Evolutionary conservation across 2,113 vertebrate genomes (phyloP).

Genomic region (Anoplopoma fimbria): DNA sequence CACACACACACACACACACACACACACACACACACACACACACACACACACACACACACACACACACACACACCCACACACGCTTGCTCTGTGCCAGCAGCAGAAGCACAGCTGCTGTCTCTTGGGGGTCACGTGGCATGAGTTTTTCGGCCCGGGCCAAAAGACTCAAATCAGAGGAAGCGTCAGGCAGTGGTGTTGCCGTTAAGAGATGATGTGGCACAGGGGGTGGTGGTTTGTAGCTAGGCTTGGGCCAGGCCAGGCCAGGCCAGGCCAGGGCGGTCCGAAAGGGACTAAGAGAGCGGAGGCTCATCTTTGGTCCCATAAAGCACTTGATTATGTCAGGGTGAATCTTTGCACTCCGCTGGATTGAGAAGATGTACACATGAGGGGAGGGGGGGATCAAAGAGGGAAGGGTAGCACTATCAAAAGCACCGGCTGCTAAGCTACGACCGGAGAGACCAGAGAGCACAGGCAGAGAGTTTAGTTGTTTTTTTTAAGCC

Average conservation of each 20-base stretch:
- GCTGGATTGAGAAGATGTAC: slow-evolving; percentile 26
- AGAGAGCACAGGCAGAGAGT: slow-evolving; percentile 62
- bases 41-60: slow-evolving; percentile 24
- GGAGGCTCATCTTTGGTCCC: slow-evolving; percentile 77
- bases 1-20: slow-evolving; percentile 24
- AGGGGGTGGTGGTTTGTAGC: slow-evolving; percentile 70
- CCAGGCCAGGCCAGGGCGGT: slow-evolving; percentile 23
- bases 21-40: slow-evolving; percentile 11
- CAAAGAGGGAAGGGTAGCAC: neutral
- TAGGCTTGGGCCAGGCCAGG: slow-evolving; percentile 53
- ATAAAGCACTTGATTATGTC: slow-evolving; percentile 79
- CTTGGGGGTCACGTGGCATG: slow-evolving; percentile 46
- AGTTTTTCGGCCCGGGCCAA: slow-evolving; percentile 42
- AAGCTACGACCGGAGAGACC: slow-evolving; percentile 74
- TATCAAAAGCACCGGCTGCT: slow-evolving; percentile 72
- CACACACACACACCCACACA: slow-evolving; percentile 14
- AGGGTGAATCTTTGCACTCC: slow-evolving; percentile 62
- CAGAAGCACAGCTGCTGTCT: slow-evolving; percentile 52
- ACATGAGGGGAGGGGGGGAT: neutral
- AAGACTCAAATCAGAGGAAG: slow-evolving; percentile 69
- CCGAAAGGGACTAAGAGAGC: slow-evolving; percentile 46
- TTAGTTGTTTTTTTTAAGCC: slow-evolving; percentile 47
- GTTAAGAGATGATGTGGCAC: slow-evolving; percentile 78
- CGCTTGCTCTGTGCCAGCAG: slow-evolving; percentile 48
- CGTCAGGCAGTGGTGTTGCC: slow-evolving; percentile 82